These are phyloP conservation scores for Bambusicola thoracicus DNA, from an alignment of 2,113 vertebrate genomes.

Conservation along the genomic window DNA sequence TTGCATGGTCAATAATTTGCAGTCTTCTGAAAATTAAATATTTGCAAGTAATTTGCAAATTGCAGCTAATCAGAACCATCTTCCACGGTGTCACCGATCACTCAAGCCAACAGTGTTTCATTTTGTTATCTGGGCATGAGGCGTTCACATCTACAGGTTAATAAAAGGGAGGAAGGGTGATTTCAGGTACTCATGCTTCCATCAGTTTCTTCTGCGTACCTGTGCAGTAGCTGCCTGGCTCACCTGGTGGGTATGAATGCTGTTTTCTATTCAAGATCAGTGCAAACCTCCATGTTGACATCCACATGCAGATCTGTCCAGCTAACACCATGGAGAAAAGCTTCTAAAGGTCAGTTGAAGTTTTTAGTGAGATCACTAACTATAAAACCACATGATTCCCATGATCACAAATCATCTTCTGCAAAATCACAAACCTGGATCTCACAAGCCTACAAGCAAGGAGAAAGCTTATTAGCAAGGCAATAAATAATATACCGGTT, in stretches of 20 bases:
- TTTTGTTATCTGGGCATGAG: background rate
- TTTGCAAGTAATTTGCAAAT: background rate
- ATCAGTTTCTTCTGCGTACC: background rate
- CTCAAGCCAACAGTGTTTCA: background rate
- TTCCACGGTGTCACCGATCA: background rate
- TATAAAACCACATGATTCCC: background rate
- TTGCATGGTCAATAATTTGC: background rate
- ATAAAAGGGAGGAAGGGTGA: rapidly evolving
- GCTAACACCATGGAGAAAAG: background rate
- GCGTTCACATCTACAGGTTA: background rate
- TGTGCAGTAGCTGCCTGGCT: background rate
- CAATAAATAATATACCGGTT: background rate
- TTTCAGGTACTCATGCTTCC: background rate
- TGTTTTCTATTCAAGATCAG: rapidly evolving
- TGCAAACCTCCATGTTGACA: background rate
- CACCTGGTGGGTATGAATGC: background rate
- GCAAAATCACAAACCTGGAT: background rate
- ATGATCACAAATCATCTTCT: background rate
- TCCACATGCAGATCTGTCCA: background rate
- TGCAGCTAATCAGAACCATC: background rate
- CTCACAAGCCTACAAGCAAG: background rate
- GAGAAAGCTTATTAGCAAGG: background rate
- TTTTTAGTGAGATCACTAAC: background rate
- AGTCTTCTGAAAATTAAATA: background rate
- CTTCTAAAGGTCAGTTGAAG: background rate